Evolutionary conservation across 2,113 vertebrate species (phyloP).

Genomic region (Canis aureus): DNA sequence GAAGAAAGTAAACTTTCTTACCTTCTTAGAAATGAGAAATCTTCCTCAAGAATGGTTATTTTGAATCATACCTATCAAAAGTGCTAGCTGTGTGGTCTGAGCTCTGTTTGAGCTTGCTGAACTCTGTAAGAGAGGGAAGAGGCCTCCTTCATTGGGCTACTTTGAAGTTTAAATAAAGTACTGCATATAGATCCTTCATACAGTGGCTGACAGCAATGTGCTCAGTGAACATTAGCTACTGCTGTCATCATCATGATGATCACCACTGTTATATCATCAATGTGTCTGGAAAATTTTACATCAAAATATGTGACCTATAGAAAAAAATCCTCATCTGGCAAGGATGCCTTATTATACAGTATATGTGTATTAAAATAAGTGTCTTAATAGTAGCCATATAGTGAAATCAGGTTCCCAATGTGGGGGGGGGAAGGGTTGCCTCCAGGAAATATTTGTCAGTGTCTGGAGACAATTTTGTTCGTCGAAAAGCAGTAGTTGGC

Average conservation of each 20-base stretch:
- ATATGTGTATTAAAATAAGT: background rate
- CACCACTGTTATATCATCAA: background rate
- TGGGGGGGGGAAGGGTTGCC: rapidly evolving
- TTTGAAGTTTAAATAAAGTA: background rate
- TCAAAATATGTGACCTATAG: constrained; percentile 25
- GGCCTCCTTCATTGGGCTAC: background rate
- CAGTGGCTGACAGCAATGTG: background rate
- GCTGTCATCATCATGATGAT: background rate
- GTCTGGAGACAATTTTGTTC: constrained; percentile 1
- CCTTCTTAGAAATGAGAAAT: constrained; percentile 32
- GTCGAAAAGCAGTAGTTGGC: background rate
- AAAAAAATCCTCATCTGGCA: constrained; percentile 26
- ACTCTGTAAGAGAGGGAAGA: background rate
- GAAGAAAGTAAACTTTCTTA: background rate
- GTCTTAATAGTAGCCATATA: background rate
- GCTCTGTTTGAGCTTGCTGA: background rate
- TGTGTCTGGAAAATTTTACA: background rate
- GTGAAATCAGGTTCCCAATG: background rate
- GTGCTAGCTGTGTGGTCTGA: background rate
- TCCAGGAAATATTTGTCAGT: background rate
- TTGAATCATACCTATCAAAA: background rate
- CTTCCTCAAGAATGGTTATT: background rate
- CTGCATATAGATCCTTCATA: background rate
- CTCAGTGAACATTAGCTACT: background rate
- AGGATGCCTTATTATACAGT: background rate